Evolutionary conservation across 2,113 vertebrate genomes (phyloP), one percentile per base, ranked within the genome.

Genomic region (Trematomus loennbergii): DNA sequence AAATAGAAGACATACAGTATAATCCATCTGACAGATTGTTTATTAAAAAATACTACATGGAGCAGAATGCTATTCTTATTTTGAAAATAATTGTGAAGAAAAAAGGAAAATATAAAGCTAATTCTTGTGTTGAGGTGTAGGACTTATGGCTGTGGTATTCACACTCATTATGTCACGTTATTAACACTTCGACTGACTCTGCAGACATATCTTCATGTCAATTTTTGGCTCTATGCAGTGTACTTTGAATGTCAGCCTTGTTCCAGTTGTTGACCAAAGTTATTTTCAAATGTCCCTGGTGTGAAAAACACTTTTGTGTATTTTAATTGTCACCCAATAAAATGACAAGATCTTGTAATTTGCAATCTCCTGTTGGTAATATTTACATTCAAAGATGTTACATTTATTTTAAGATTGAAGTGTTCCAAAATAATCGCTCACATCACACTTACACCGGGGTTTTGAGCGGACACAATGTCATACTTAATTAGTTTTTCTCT

Each of bases 141-240:
- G 49, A 36, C 69, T 88, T 86, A 85, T 82, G 55, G 33, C 50
- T 78, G 5, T 85, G 88, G 72, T 62, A 84, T 88, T 88, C 61
- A 82, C 75, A 87, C 81, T 77, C 59, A 86, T n/a, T n/a, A n/a
- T 81, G 84, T 75, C 80, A 88, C 63, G 72, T 69, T 64, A 85
- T 90, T 87, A 82, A 84, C 85, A 78, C 72, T 52, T 83, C 40
- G n/a, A 66, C 78, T 61, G 48, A 83, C 66, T 81, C 66, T 81
- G 72, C 78, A 78, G 58, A 66, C 50, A 62, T 46, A 68, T 73
- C 74, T 79, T 69, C 75, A 70, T 67, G 69, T 71, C 63, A 86
- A 87, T 83, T 69, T 90, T 72, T 87, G 83, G 80, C 79, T 62
- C 15, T 40, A 45, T 22, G 49, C 69, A 70, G 12, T 57, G 73